Base-by-base conservation (phyloP, 2,797 vertebrate species). In the Chromobotia macracanthus region DNA sequence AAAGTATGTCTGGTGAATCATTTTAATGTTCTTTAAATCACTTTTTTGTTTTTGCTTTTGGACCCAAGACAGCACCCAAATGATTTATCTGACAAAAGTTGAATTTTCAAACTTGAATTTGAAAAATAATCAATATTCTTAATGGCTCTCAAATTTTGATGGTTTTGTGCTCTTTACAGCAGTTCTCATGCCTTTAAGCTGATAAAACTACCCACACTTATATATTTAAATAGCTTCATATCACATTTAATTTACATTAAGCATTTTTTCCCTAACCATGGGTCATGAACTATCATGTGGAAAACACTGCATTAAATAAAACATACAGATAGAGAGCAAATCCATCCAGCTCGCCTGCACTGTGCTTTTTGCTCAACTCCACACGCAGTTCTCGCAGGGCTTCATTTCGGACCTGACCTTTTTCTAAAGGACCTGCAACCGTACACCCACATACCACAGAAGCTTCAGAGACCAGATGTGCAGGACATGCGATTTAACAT, bases 381-480 rank as follows among this genome's bases (percentile, higher is more conserved):
- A 99, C 98, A 83, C 98, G 93, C 78, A 99, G 63, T 86, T 99
- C 97, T 80, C 98, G 90, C 46, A 99, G 89, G 48, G 96, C 95
- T 91, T 99, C 98, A 60, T 99, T 99, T 83, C 97, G 96, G 3
- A 99, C 97, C 87, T 99, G 98, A 82, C 98, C 98, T 87, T 99
- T 99, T 86, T 99, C 97, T 88, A 99, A 88, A 46, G 97, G 97
- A 75, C 98, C 98, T 99, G 80, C 0, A 87, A 35, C 3, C 72
- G 84, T 84, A 48, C 65, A n/a, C 65, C 35, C 1, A 65, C 6
- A 5, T 2, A 23, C 11, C 9, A 72, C 1, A 21, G 0, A 1
- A 38, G 46, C 18, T 2, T 23, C 0, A 9, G 8, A 78, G 15
- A 61, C 28, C 0, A 0, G 7, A 8, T 70, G 28, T 1, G 13